These are phyloP conservation scores for Diorhabda elongata DNA, from an alignment of 1,140 invertebrate genomes.

Conservation along the genomic window DNA sequence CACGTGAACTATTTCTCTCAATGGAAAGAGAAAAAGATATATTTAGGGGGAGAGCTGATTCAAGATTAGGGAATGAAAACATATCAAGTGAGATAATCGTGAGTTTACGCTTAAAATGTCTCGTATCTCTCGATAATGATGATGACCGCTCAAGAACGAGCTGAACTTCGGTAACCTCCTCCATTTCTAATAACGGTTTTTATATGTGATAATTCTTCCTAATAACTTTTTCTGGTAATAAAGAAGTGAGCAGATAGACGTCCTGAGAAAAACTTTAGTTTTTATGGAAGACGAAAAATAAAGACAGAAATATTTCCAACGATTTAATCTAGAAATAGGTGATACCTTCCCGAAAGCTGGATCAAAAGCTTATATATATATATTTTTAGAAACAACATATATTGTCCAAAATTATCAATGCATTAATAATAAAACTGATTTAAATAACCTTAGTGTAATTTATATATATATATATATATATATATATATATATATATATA, in stretches of 20 bases:
- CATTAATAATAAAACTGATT: no score
- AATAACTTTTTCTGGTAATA: slow-evolving; percentile 3
- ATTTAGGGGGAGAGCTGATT: neutral
- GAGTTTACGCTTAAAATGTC: slow-evolving; percentile 33
- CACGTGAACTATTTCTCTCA: neutral
- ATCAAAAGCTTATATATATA: no score
- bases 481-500: no score
- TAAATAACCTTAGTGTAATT: no score
- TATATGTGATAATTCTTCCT: slow-evolving; percentile 3
- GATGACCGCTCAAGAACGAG: slow-evolving; percentile 26
- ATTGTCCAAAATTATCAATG: no score
- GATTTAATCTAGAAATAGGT: no score
- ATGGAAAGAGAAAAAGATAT: neutral
- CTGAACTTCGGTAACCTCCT: slow-evolving; percentile 8
- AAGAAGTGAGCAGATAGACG: neutral
- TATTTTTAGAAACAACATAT: no score
- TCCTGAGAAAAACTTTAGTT: neutral
- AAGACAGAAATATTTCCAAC: neutral
- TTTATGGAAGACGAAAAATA: neutral
- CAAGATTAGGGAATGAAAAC: slow-evolving; percentile 38
- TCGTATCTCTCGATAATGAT: slow-evolving; percentile 32
- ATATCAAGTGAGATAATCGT: slow-evolving; percentile 41
- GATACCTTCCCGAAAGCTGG: no score
- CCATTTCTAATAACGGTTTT: neutral
- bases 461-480: no score